Evolutionary conservation across 2,888 invertebrate genomes (phyloP).

Genomic region (Cheilosia variabilis): DNA sequence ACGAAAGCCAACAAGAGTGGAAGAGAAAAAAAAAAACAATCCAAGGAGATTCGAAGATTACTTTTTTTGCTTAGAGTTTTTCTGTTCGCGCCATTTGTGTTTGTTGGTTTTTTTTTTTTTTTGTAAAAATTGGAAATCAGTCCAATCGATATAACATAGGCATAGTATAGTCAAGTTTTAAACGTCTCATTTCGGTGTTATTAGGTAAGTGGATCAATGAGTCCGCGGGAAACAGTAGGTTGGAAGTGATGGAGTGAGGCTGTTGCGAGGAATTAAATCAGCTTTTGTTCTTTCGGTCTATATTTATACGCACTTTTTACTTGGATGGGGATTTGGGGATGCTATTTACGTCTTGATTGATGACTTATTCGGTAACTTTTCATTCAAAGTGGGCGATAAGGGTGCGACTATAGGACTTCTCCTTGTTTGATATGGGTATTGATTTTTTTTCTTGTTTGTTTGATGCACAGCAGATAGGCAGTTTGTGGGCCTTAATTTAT

Average conservation of each 20-base stretch:
- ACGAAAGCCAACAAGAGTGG: constrained; percentile 19
- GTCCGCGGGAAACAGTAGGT: background rate
- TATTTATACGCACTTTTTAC: constrained; percentile 31
- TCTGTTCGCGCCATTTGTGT: constrained; percentile 47
- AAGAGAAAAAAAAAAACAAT: constrained; percentile 8
- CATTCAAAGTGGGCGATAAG: constrained; percentile 3
- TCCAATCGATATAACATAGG: constrained; percentile 45
- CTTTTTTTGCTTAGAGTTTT: constrained; percentile 1
- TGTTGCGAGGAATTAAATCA: constrained; percentile 46
- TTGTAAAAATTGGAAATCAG: constrained; percentile 32
- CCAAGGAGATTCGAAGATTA: constrained; percentile 23
- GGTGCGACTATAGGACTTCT: background rate
- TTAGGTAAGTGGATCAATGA: constrained; percentile 21
- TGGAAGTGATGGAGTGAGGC: constrained; percentile 18
- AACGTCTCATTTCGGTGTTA: constrained; percentile 36
- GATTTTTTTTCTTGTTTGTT: constrained; percentile 22
- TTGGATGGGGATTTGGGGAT: background rate
- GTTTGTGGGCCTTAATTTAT: background rate
- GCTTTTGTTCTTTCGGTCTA: constrained; percentile 41
- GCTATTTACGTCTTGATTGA: constrained; percentile 52
- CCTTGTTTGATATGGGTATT: background rate
- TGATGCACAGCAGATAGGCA: background rate
- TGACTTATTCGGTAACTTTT: constrained; percentile 50
- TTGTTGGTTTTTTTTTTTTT: constrained; percentile 22
- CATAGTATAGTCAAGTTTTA: constrained; percentile 15